Base-by-base conservation (phyloP, 2,113 vertebrate species). In the cattle (Bos taurus) region DNA sequence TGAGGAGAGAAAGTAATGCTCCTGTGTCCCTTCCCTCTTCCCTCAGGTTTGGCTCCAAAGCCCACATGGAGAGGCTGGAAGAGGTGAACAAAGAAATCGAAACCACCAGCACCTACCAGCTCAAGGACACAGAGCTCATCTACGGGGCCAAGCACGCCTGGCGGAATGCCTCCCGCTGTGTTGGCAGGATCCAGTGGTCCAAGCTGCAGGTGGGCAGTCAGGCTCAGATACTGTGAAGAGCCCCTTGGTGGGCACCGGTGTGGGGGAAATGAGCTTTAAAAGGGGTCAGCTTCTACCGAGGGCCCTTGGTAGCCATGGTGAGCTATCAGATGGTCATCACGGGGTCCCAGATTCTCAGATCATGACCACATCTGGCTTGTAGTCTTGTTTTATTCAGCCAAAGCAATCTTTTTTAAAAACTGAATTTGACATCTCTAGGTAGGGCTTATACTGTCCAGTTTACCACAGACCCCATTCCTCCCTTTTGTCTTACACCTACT, bases 111-210 rank as follows among this genome's bases (percentile, higher is more conserved):
- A 99, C 99, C 1, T 99, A 99, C 98, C 99, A 99, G 97, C 99
- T 99, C 94, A 99, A 99, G 88, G 99, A 99, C 98, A 99, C 99
- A 0, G 99, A 99, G 98, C 99, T 99, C 19, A 99, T 99, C 97
- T 99, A 99, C 0, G 99, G 99, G 0, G 99, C 99, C 94, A 99
- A 99, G 96, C 99, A 99, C 0, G 99, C 99, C 97, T 99, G 99
- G 99, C 98, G 99, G 59, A 99, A 99, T 0, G 99, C 99, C 1
- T 98, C 99, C 13, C 99, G 99, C 17, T 99, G 99, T 0, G 99
- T 99, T 0, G 99, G 99, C 91, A 99, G 99, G 98, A 99, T 99
- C 97, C 99, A 99, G 98, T 99, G 99, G 99, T 99, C 99, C 98
- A 99, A 99, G 98, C 99, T 99, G 77, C 99, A 99, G 99, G 99